phyloP scores from a whole-genome alignment of 2,113 vertebrate genomes.

The Crotophaga sulcirostris region DNA sequence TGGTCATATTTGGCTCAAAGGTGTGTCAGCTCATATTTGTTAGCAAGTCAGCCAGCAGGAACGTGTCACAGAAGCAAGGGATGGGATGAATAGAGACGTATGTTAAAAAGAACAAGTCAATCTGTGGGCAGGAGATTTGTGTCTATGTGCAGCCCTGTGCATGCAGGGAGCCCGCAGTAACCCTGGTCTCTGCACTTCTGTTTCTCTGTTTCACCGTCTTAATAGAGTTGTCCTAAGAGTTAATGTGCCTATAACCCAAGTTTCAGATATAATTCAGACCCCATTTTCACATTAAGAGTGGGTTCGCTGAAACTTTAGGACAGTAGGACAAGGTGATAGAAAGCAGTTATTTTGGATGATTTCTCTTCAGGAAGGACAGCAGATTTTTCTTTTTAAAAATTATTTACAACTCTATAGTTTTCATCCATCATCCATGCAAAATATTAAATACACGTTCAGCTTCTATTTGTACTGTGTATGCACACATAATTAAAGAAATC shows the following conservation, averaged over 20 bases:
- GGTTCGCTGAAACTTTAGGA: not conserved
- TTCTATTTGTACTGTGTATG: not conserved
- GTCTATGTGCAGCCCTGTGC: fast-evolving
- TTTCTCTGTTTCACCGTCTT: not conserved
- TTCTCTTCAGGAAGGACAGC: not conserved
- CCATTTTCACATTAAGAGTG: not conserved
- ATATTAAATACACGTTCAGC: not conserved
- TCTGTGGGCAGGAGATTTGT: not conserved
- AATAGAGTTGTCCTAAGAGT: no score
- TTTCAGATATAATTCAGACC: not conserved
- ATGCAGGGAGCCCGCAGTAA: fast-evolving
- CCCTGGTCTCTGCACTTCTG: fast-evolving
- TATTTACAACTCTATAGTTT: not conserved
- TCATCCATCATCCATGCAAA: not conserved
- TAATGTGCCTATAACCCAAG: no score
- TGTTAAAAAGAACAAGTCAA: not conserved
- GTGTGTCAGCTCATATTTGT: not conserved
- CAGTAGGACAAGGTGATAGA: not conserved
- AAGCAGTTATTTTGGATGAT: not conserved
- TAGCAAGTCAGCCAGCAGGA: not conserved
- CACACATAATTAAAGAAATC: not conserved
- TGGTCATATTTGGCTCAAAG: not conserved
- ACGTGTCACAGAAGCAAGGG: not conserved
- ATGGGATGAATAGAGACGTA: not conserved
- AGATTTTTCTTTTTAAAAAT: not conserved